Evolutionary conservation across 2,888 invertebrate species (phyloP), one percentile per base, ranked within the genome.

Genomic region (Caenorhabditis sinica): DNA sequence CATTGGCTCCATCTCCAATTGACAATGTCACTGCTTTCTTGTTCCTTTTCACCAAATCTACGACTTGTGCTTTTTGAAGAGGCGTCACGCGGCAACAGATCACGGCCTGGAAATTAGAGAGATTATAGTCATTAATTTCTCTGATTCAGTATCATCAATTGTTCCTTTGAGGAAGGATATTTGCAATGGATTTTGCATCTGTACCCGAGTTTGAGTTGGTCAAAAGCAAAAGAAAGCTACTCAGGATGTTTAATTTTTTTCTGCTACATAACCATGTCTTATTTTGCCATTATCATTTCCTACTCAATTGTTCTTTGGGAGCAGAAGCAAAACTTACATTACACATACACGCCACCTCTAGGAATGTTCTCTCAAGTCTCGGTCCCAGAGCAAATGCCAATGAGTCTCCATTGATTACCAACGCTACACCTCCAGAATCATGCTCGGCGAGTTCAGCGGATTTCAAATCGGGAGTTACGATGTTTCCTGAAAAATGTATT

Each of bases 41-140:
- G 53, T 95, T 96, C 93, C 96, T 96, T 94, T 98, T 99, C 83
- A 99, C 96, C 88, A 99, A 94, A 93, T 98, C 98, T 53, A 99
- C 98, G 13, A 99, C 98, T 94, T 97, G 95, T 9, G 99, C 98
- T 94, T 99, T 99, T 94, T 99, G 99, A 86, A 98, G 94, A 2
- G 99, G 99, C 61, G 99, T 99, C 75, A 99, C 98, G 73, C 97
- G 95, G 93, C 97, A 97, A 93, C 98, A 98, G 92, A 99, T 98
- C 86, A 99, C 98, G 66, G 98, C 96, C 93, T 96, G 96, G 94
- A 82, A 53, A 58, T n/a, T n/a, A 1, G n/a, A n/a, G n/a, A n/a
- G n/a, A n/a, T n/a, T n/a, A 28, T 23, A 0, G n/a, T n/a, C 1
- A 28, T 23, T 6, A 6, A 3, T 23, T 53, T 0, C 2, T 9